Evolutionary conservation across 2,888 invertebrate species (phyloP), one percentile per base, ranked within the genome.

Genomic region (Eueremaeus valkanovi): DNA sequence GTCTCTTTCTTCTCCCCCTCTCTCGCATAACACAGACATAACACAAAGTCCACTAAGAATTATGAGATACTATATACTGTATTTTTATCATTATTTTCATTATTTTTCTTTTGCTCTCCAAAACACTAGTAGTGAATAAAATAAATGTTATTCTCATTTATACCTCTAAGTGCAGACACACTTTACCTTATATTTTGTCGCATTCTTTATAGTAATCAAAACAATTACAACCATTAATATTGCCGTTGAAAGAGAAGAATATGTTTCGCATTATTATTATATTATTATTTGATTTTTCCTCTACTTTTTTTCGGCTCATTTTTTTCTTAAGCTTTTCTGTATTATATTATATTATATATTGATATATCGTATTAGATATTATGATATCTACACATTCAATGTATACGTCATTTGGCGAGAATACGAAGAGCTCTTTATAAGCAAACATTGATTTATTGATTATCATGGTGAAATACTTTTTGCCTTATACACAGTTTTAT

Each of bases 401-500:
- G 8, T 61, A 24, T 3, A 24, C 29, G 29, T 29, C 31, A 8
- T 61, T 61, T 61, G 29, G 16, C 33, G 13, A 13, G 8, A 51
- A 51, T 21, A 21, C n/a, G 21, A 51, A 51, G n/a, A 33, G 13
- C 61, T 61, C 51, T 21, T 51, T 51, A 8, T 13, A 29, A 33
- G 61, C 61, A 61, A 61, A 61, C 61, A 61, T 61, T 61, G 61
- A 61, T 61, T 61, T 61, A 61, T 61, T 61, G 61, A 61, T 61
- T 33, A 8, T 1, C 8, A 6, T n/a, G n/a, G 21, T 61, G 33
- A 61, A 61, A 61, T 61, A n/a, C 29, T 61, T 55, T 36, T 36
- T 36, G 36, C 36, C 11, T 36, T 36, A 36, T 36, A 36, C 11
- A 11, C 11, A 36, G 36, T 36, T 36, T 36, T 36, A 36, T 36